phyloP scores from a whole-genome alignment of 2,113 vertebrate genomes.

The Girardinichthys multiradiatus region DNA sequence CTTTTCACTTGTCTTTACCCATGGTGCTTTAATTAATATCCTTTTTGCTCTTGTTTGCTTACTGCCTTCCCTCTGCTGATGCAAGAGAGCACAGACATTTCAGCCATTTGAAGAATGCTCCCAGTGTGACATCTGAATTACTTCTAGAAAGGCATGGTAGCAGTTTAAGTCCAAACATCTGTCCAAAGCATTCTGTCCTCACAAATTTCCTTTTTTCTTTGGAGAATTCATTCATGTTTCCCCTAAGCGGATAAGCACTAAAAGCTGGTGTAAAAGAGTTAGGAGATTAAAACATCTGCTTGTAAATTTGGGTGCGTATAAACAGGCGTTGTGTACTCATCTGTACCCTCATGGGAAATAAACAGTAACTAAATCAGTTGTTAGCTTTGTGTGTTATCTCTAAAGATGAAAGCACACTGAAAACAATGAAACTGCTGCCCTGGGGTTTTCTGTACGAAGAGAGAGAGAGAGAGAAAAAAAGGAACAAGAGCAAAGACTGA shows the following conservation, averaged over 20 bases:
- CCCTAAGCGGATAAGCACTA: slow-evolving; percentile 19
- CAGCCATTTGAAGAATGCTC: slow-evolving; percentile 70
- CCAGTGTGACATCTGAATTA: slow-evolving; percentile 64
- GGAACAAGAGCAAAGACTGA: slow-evolving; percentile 66
- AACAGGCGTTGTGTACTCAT: slow-evolving; percentile 49
- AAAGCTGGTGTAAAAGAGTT: slow-evolving; percentile 17
- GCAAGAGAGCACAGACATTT: slow-evolving; percentile 64
- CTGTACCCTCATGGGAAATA: slow-evolving; percentile 64
- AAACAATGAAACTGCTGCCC: slow-evolving; percentile 74
- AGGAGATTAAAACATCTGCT: slow-evolving; percentile 25
- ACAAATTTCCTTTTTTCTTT: slow-evolving; percentile 1
- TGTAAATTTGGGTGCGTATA: slow-evolving; percentile 46
- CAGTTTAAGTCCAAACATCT: slow-evolving; percentile 70
- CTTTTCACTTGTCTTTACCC: background rate
- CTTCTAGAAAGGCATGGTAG: slow-evolving; percentile 40
- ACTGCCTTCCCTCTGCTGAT: slow-evolving; percentile 59
- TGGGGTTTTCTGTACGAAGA: slow-evolving; percentile 58
- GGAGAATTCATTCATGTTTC: slow-evolving; percentile 47
- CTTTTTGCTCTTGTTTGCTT: slow-evolving; percentile 41
- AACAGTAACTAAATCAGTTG: slow-evolving; percentile 67
- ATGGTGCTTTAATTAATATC: slow-evolving; percentile 27
- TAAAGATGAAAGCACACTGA: slow-evolving; percentile 72
- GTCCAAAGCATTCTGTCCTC: slow-evolving; percentile 40
- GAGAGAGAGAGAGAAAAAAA: slow-evolving; percentile 56
- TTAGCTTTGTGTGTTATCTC: slow-evolving; percentile 73